These are phyloP conservation scores for Epicampocera succincta DNA, from an alignment of 2,888 invertebrate genomes.

Conservation along the genomic window DNA sequence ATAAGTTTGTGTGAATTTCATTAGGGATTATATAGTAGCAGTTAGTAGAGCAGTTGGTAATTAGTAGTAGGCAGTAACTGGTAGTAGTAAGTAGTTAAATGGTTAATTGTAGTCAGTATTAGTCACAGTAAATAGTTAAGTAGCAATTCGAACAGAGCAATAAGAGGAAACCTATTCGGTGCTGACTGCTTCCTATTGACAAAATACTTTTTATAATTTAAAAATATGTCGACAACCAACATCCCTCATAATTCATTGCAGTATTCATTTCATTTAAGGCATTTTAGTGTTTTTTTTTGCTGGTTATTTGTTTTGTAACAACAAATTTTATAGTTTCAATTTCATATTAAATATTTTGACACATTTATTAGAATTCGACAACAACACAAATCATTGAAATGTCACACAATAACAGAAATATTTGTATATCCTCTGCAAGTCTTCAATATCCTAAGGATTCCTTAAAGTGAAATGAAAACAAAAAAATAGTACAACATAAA, in stretches of 20 bases:
- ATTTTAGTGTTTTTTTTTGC: neutral
- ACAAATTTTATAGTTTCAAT: neutral
- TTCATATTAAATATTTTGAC: constrained; percentile 41
- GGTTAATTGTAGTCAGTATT: no score
- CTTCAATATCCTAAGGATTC: constrained; percentile 24
- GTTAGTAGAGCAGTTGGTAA: no score
- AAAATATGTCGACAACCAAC: neutral
- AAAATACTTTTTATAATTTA: no score
- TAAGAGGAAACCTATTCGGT: no score
- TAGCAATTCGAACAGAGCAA: no score
- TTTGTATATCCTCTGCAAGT: constrained; percentile 8
- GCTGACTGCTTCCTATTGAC: no score
- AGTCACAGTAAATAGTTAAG: no score
- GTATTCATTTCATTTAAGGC: constrained; percentile 30
- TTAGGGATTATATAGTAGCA: no score
- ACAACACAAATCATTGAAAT: constrained; percentile 16
- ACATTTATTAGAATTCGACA: constrained; percentile 29
- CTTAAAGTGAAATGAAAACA: neutral
- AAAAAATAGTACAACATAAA: neutral
- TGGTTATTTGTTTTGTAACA: no score
- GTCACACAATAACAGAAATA: constrained; percentile 27
- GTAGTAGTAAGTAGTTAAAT: no score
- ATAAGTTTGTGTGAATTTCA: no score
- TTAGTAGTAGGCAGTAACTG: no score
- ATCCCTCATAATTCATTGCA: neutral